These are phyloP conservation scores for Chrysemys picta DNA, from an alignment of 2,113 vertebrate genomes.

Conservation along the genomic window DNA sequence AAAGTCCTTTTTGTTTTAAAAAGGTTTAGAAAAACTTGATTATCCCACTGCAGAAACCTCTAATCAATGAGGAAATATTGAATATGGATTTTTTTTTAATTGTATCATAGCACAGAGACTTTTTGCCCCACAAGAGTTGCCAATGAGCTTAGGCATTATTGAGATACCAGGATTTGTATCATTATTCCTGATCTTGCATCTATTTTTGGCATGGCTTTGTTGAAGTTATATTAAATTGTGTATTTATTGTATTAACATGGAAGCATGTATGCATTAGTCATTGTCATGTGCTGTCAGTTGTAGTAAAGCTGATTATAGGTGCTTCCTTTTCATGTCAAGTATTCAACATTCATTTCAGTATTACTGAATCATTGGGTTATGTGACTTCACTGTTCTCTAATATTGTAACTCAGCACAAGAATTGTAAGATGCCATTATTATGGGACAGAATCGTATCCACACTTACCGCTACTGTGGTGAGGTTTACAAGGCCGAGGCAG, in stretches of 20 bases:
- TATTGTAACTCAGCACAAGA: constrained; percentile 39
- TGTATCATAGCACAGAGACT: background rate
- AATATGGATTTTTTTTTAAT: background rate
- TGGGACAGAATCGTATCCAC: background rate
- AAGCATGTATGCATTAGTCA: background rate
- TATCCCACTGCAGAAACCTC: constrained; percentile 8
- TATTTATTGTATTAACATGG: background rate
- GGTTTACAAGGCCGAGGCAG: background rate
- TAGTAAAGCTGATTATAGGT: constrained; percentile 35
- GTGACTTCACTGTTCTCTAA: constrained; percentile 34
- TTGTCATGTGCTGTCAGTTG: background rate
- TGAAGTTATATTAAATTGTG: background rate
- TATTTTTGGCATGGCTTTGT: background rate
- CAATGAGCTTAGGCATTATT: background rate
- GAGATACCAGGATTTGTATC: background rate
- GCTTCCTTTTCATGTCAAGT: constrained; percentile 57
- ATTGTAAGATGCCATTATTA: background rate
- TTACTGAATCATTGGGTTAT: background rate
- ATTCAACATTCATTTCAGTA: constrained; percentile 39
- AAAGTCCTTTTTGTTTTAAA: background rate
- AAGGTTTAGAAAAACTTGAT: background rate
- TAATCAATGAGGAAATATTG: background rate
- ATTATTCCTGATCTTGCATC: constrained; percentile 4
- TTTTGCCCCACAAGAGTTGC: constrained; percentile 16
- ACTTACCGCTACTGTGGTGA: background rate